These are phyloP conservation scores for Rhingia campestris DNA, from an alignment of 2,888 invertebrate species.

Conservation along the genomic window DNA sequence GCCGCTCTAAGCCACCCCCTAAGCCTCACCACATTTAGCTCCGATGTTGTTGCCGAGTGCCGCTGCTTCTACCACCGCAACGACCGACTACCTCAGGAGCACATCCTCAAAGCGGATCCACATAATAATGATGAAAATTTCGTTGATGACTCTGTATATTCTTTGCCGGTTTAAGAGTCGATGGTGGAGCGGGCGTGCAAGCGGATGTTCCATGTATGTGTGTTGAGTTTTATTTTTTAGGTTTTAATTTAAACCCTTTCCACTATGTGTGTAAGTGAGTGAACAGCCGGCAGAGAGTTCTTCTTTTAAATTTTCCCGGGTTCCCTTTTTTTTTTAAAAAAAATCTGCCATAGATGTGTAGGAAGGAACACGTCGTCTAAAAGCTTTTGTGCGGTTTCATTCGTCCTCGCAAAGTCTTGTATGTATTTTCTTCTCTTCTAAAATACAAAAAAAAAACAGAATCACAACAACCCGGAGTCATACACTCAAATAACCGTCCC, in stretches of 20 bases:
- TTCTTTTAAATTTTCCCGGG: conserved; percentile 46
- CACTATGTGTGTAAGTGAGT: conserved; percentile 62
- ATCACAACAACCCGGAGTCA: conserved; percentile 50
- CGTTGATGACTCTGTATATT: conserved; percentile 71
- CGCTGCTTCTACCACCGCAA: not conserved
- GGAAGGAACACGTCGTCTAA: conserved; percentile 69
- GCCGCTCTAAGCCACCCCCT: conserved; percentile 55
- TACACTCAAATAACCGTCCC: conserved; percentile 30
- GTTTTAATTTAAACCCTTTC: conserved; percentile 73
- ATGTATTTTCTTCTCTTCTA: conserved; percentile 40
- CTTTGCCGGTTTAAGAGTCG: conserved; percentile 56
- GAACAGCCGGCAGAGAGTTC: conserved; percentile 55
- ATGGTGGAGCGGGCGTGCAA: conserved; percentile 4
- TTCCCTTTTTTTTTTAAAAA: conserved; percentile 18
- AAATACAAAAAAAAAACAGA: conserved; percentile 32
- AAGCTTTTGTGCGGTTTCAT: conserved; percentile 69
- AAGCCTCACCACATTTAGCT: conserved; percentile 34
- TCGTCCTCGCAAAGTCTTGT: conserved; percentile 64
- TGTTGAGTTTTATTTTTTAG: conserved; percentile 68
- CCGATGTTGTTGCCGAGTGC: not conserved
- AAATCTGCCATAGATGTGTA: conserved; percentile 46
- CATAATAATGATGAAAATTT: conserved; percentile 71
- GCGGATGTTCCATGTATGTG: conserved; percentile 28
- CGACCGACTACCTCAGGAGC: conserved; percentile 60
- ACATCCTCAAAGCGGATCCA: conserved; percentile 67